phyloP scores from a whole-genome alignment of 2,113 vertebrate genomes.

The Agapornis roseicollis region DNA sequence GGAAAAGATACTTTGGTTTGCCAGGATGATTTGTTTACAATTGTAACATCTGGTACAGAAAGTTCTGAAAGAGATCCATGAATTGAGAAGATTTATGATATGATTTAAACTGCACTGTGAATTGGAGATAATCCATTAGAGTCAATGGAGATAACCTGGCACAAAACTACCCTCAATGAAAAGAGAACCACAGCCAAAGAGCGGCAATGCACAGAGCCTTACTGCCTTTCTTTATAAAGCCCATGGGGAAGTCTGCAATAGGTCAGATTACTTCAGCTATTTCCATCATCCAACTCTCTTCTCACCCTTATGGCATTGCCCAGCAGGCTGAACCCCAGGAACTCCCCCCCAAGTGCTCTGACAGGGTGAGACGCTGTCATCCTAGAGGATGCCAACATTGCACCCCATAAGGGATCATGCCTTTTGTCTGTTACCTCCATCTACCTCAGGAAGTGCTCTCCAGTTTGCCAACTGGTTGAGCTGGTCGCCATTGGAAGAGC shows the following conservation, averaged over 20 bases:
- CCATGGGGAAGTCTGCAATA: background rate
- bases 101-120: slow-evolving; percentile 11
- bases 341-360: background rate
- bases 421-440: background rate
- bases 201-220: background rate
- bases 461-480: background rate
- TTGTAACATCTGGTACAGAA: slow-evolving; percentile 45
- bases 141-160: slow-evolving; percentile 31
- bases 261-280: background rate
- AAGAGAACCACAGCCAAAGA: background rate
- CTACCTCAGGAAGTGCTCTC: background rate
- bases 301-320: background rate
- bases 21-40: slow-evolving; percentile 39
- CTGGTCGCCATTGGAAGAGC: background rate
- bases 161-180: background rate
- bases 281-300: background rate
- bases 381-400: background rate
- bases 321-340: background rate
- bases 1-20: slow-evolving; percentile 11
- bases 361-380: background rate
- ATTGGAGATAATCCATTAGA: slow-evolving; percentile 4
- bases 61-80: slow-evolving; percentile 29
- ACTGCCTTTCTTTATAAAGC: background rate
- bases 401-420: too few species aligned
- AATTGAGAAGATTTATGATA: slow-evolving; percentile 13